A percentile compares a stretch with the other conserved stretches of the same genome.
phyloP scores from a whole-genome alignment of 1,140 invertebrate species.

The Drosophila ohnishii region DNA sequence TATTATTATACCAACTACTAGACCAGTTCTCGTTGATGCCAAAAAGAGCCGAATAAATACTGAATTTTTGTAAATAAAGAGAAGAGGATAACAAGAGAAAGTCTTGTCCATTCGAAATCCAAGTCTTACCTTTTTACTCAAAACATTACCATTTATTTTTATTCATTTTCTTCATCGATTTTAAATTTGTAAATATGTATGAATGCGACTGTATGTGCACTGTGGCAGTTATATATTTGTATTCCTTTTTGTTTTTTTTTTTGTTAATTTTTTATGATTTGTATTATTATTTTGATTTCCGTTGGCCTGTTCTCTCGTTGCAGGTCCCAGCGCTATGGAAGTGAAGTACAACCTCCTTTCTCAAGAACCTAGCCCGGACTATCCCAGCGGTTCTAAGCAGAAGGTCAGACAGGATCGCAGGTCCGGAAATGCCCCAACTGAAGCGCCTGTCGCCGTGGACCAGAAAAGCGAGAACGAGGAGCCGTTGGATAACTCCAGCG shows the following conservation, averaged over 20 bases:
- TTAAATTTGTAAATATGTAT: constrained; percentile 38
- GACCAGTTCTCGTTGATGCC: constrained; percentile 72
- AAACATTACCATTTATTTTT: constrained; percentile 34
- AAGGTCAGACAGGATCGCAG: constrained; percentile 12
- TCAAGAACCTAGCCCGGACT: constrained; percentile 29
- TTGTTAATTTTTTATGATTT: constrained; percentile 43
- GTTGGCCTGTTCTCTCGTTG: constrained; percentile 49
- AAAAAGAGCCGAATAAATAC: constrained; percentile 28
- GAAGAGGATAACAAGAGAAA: constrained; percentile 24
- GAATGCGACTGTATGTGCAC: constrained; percentile 22
- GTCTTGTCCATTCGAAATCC: constrained; percentile 23
- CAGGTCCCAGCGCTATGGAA: constrained; percentile 24
- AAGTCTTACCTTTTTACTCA: constrained; percentile 27
- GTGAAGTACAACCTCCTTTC: constrained; percentile 57
- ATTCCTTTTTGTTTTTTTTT: constrained; percentile 2
- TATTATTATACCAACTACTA: constrained; percentile 42
- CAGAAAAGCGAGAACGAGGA: constrained; percentile 63
- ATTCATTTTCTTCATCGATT: constrained; percentile 1
- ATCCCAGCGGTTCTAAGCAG: constrained; percentile 49
- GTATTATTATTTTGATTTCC: constrained; percentile 68
- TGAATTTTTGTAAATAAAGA: constrained; percentile 55
- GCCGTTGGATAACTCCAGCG: constrained; percentile 19
- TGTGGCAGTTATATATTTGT: constrained; percentile 1
- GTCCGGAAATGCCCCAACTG: neutral
- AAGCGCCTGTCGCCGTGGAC: neutral